A percentile compares a stretch with the other conserved stretches of the same genome.
Conservation (phyloP, 2,113 vertebrate species). For the Malaclemys terrapin region DNA sequence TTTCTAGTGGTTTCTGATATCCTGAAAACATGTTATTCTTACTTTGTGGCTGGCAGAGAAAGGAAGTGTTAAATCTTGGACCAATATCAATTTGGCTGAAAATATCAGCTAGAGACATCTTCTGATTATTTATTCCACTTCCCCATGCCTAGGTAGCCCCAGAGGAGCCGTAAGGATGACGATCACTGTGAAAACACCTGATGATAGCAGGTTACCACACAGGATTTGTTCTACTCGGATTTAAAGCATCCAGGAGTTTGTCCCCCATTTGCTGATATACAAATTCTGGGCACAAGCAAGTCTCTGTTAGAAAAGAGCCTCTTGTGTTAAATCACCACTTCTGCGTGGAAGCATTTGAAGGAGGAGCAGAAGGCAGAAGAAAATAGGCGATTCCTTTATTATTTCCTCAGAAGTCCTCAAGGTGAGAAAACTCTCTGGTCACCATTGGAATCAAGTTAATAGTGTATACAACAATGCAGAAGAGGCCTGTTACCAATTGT, state of each 20-base stretch:
- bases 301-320: background rate
- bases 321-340: background rate
- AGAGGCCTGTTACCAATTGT: background rate
- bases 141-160: conserved; percentile 56
- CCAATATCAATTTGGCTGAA: conserved; percentile 59
- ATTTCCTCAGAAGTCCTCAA: conserved; percentile 1
- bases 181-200: conserved; percentile 63
- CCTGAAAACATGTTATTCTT: conserved; percentile 73
- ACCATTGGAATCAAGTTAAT: background rate
- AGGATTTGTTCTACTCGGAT: conserved; percentile 1
- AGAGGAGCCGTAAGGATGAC: conserved; percentile 34
- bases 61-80: conserved; percentile 73
- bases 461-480: background rate
- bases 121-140: conserved; percentile 66
- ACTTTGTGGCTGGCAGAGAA: conserved; percentile 57
- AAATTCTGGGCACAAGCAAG: background rate
- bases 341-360: background rate
- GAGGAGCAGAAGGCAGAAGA: background rate
- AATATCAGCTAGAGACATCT: conserved; percentile 73
- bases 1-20: conserved; percentile 62
- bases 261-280: background rate
- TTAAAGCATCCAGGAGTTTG: conserved; percentile 30
- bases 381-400: background rate
- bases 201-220: background rate
- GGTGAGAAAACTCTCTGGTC: background rate